A percentile compares a stretch with the other conserved stretches of the same genome.
Evolutionary conservation across 2,113 vertebrate species (phyloP).

Genomic region (Strix aluco): DNA sequence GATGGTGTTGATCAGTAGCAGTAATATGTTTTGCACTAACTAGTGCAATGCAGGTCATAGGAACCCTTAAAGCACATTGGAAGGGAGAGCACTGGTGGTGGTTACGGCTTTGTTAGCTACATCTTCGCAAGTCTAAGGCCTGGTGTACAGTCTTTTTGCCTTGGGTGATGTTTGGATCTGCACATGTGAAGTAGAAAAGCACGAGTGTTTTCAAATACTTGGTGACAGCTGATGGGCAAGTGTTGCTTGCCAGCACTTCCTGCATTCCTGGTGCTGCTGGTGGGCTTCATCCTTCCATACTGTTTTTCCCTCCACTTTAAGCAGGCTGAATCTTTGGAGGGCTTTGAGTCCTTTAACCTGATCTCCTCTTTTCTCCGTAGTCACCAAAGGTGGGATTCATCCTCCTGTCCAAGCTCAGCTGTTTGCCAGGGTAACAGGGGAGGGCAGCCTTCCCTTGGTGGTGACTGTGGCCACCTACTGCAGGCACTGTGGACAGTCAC

Average conservation of each 20-base stretch:
- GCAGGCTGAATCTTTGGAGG: not conserved
- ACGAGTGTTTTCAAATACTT: not conserved
- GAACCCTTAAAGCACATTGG: fast-evolving
- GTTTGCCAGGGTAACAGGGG: not conserved
- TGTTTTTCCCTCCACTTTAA: not conserved
- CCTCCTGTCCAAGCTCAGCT: not conserved
- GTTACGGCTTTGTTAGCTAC: not conserved
- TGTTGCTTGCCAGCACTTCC: not conserved
- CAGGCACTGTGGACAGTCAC: not conserved
- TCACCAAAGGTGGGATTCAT: not conserved
- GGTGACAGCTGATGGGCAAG: not conserved
- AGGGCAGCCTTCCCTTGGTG: not conserved
- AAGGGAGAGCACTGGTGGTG: not conserved
- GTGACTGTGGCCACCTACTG: not conserved
- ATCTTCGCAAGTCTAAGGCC: not conserved
- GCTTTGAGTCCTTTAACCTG: not conserved
- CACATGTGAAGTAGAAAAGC: not conserved
- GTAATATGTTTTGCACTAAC: not conserved
- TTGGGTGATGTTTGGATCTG: not conserved
- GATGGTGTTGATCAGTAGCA: not conserved
- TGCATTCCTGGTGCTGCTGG: not conserved
- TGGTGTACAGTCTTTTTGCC: not conserved
- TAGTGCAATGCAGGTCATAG: not conserved
- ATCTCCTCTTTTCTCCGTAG: not conserved
- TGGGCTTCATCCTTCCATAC: not conserved